phyloP scores from a whole-genome alignment of 2,113 vertebrate genomes.

The Salminus brasiliensis region DNA sequence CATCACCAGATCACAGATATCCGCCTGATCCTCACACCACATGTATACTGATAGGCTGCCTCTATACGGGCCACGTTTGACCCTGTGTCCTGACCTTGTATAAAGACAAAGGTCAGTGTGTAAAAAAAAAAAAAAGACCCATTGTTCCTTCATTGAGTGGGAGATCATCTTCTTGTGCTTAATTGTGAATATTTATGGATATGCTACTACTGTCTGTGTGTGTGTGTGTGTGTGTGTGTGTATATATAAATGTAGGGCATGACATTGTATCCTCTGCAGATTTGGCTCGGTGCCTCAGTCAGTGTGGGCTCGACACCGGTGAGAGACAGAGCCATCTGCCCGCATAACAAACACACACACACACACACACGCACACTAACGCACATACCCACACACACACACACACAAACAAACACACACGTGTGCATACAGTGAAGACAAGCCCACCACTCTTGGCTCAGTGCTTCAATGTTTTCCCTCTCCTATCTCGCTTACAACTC shows the following conservation, averaged over 20 bases:
- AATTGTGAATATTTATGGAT: too few relatives aligned
- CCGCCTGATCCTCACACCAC: too few relatives aligned
- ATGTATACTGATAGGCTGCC: too few relatives aligned
- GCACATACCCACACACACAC: not conserved
- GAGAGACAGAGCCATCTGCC: conserved; percentile 67
- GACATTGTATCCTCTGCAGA: not conserved
- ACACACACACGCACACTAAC: not conserved
- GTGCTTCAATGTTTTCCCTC: not conserved
- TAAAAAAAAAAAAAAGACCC: too few relatives aligned
- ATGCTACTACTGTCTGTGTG: not conserved
- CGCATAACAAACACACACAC: conserved; percentile 20
- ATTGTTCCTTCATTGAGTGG: too few relatives aligned
- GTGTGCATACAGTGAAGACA: not conserved
- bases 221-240: conserved; percentile 28
- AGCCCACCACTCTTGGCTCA: too few relatives aligned
- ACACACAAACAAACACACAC: conserved; percentile 6
- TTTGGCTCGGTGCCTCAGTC: not conserved
- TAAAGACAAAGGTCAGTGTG: too few relatives aligned
- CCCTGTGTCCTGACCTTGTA: too few relatives aligned
- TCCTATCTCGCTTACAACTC: not conserved
- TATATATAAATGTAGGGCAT: conserved; percentile 1
- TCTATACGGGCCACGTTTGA: too few relatives aligned
- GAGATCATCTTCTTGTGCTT: too few relatives aligned
- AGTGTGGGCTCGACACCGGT: not conserved
- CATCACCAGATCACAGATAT: too few relatives aligned